phyloP scores from a whole-genome alignment of 2,888 invertebrate species.

The Amphipyra berbera region DNA sequence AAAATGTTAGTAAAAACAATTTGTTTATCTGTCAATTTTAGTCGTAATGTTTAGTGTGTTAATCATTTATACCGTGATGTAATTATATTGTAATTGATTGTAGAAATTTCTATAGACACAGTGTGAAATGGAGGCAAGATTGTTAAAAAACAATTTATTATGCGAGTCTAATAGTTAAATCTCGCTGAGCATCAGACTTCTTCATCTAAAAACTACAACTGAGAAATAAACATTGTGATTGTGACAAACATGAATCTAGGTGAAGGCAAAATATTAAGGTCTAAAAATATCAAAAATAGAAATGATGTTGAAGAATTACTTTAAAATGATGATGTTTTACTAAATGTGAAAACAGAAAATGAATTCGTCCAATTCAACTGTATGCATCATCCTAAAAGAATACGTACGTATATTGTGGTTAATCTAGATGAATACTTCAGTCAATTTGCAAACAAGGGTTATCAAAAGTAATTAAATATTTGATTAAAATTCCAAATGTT shows the following conservation, averaged over 20 bases:
- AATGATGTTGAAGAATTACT: neutral
- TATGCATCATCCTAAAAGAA: too few relatives aligned
- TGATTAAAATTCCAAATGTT: neutral
- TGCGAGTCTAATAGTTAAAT: too few relatives aligned
- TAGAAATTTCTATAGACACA: slow-evolving; percentile 56
- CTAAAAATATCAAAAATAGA: neutral
- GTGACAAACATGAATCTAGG: too few relatives aligned
- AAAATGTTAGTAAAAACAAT: slow-evolving; percentile 86
- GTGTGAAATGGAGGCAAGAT: neutral
- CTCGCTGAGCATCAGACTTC: too few relatives aligned
- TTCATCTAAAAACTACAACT: too few relatives aligned
- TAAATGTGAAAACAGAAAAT: neutral
- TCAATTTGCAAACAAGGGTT: neutral
- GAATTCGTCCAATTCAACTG: neutral
- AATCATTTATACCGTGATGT: slow-evolving; percentile 81
- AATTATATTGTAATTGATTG: slow-evolving; percentile 61
- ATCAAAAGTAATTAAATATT: neutral
- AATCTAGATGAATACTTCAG: neutral
- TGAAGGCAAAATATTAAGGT: too few relatives aligned
- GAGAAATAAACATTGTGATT: too few relatives aligned
- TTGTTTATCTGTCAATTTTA: slow-evolving; percentile 89
- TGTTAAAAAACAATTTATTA: neutral
- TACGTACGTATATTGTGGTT: neutral
- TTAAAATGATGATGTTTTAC: neutral
- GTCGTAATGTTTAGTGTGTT: slow-evolving; percentile 79